phyloP scores from a whole-genome alignment of 2,113 vertebrate species.

The Rhabdomys dilectus region DNA sequence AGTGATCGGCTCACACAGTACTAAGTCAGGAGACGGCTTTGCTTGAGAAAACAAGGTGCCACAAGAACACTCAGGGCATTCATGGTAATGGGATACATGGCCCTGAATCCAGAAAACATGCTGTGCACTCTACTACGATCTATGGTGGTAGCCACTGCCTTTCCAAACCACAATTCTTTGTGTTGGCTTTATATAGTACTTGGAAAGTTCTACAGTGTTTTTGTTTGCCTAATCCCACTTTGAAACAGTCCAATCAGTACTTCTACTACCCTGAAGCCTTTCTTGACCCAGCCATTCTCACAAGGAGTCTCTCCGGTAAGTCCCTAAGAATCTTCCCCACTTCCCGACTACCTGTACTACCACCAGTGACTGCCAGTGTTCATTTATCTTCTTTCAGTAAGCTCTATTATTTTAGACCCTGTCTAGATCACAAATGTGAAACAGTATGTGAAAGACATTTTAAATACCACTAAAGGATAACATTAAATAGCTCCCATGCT shows the following conservation, averaged over 20 bases:
- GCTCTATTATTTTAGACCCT: neutral
- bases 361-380: neutral
- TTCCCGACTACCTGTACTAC: neutral
- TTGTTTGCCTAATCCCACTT: constrained; percentile 7
- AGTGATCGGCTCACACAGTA: neutral
- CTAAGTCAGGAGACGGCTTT: neutral
- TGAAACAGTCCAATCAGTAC: neutral
- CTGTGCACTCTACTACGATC: neutral
- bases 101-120: neutral
- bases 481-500: too few relatives aligned
- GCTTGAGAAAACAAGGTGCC: neutral
- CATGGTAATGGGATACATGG: fast-evolving
- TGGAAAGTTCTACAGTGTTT: neutral
- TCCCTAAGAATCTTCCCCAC: neutral
- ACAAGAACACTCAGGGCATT: neutral
- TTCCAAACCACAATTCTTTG: neutral
- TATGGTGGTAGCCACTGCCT: neutral
- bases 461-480: neutral
- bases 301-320: neutral
- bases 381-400: too few relatives aligned
- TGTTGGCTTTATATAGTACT: neutral
- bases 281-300: neutral
- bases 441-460: neutral
- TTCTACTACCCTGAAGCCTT: neutral
- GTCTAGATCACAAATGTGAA: neutral